These are phyloP conservation scores for Apodemia duryi DNA, from an alignment of 2,888 invertebrate species.

Conservation along the genomic window DNA sequence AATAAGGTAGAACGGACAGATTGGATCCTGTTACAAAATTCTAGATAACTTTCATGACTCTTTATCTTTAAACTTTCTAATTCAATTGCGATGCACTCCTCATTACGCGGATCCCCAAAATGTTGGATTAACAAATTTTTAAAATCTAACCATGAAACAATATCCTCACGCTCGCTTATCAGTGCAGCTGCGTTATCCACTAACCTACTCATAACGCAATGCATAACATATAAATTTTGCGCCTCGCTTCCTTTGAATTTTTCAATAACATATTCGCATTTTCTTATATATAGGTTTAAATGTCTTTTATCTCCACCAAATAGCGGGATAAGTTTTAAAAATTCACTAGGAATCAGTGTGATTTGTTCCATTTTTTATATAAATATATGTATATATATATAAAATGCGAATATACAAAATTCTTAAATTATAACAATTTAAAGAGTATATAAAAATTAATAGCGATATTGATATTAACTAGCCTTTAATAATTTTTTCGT, in stretches of 20 bases:
- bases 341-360: neutral
- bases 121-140: conserved; percentile 18
- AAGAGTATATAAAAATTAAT: too few relatives aligned
- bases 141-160: conserved; percentile 4
- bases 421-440: too few relatives aligned
- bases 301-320: conserved; percentile 17
- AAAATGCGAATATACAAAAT: too few relatives aligned
- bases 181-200: conserved; percentile 10
- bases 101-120: conserved; percentile 19
- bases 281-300: conserved; percentile 16
- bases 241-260: conserved; percentile 20
- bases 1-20: neutral
- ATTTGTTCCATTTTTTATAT: neutral
- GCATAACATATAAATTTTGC: conserved; percentile 19
- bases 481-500: too few relatives aligned
- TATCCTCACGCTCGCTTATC: conserved; percentile 17
- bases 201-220: conserved; percentile 14
- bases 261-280: conserved; percentile 19
- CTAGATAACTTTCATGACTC: conserved; percentile 1
- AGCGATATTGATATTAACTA: too few relatives aligned
- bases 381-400: too few relatives aligned
- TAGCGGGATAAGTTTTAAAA: conserved; percentile 3
- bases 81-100: conserved; percentile 19
- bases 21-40: conserved; percentile 17
- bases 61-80: conserved; percentile 16